Conservation (phyloP, 2,888 invertebrate genomes). For the Drosophila kanekoi region DNA sequence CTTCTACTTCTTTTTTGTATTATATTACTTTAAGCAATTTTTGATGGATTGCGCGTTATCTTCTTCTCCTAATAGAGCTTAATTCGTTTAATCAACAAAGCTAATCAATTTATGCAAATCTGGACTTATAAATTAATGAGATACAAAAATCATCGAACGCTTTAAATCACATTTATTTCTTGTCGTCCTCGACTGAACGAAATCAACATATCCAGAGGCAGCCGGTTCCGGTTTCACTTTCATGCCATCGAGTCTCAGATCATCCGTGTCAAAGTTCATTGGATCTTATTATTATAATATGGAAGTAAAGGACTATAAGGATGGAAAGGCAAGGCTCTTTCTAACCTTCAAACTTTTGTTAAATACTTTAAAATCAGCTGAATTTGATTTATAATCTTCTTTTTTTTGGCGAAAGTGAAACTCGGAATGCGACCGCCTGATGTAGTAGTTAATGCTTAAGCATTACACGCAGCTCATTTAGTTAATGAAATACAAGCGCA, state of each 20-base stretch:
- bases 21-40: not conserved
- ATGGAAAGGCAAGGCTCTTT: too few species aligned
- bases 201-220: conserved; percentile 4
- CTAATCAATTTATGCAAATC: conserved; percentile 10
- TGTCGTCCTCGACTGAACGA: not conserved
- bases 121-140: not conserved
- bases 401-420: conserved; percentile 26
- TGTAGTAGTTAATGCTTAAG: conserved; percentile 17
- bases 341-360: too few species aligned
- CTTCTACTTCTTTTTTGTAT: too few species aligned
- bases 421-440: conserved; percentile 1
- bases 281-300: too few species aligned
- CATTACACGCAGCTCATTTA: conserved; percentile 31
- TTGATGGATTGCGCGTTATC: not conserved
- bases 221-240: conserved; percentile 44
- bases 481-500: conserved; percentile 39
- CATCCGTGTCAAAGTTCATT: conserved; percentile 9
- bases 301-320: too few species aligned
- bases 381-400: not conserved
- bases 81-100: not conserved
- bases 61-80: not conserved
- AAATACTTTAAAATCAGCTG: too few species aligned
- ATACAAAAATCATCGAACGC: conserved; percentile 5
- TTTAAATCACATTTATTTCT: not conserved
- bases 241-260: conserved; percentile 9